These are phyloP conservation scores for Girardinichthys multiradiatus DNA, from an alignment of 2,113 vertebrate species.

Conservation along the genomic window DNA sequence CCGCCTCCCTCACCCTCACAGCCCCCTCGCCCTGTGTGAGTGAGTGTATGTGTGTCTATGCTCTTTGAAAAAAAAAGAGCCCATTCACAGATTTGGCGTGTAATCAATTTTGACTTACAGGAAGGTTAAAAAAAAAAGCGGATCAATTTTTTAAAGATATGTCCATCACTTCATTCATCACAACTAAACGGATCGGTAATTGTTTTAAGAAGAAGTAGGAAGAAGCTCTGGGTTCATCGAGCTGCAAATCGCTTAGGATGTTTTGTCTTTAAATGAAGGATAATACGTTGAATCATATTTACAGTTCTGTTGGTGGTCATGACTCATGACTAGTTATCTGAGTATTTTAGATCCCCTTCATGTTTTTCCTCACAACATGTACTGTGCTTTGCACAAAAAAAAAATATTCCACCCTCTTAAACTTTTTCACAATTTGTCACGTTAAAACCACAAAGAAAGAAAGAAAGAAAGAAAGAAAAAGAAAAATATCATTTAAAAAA, in stretches of 20 bases:
- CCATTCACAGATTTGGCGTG: slow-evolving; percentile 45
- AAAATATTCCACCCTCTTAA: too few species aligned
- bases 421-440: neutral
- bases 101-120: slow-evolving; percentile 31
- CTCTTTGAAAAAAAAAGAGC: slow-evolving; percentile 7
- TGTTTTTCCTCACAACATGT: neutral
- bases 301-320: neutral
- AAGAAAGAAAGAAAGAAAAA: neutral
- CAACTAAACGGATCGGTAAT: neutral
- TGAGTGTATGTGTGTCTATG: slow-evolving; percentile 47
- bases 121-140: neutral
- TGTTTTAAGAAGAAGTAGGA: too few species aligned
- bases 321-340: neutral
- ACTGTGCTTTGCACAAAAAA: too few species aligned
- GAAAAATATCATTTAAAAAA: neutral
- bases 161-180: neutral
- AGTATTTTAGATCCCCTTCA: neutral
- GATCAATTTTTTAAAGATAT: neutral
- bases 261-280: too few species aligned
- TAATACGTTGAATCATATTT: neutral
- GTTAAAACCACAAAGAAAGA: neutral
- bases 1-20: neutral
- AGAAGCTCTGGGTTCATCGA: too few species aligned
- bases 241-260: neutral
- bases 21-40: neutral